A percentile compares a stretch with the other conserved stretches of the same genome.
Evolutionary conservation across 2,888 invertebrate genomes (phyloP).

Genomic region (Nomada flava): DNA sequence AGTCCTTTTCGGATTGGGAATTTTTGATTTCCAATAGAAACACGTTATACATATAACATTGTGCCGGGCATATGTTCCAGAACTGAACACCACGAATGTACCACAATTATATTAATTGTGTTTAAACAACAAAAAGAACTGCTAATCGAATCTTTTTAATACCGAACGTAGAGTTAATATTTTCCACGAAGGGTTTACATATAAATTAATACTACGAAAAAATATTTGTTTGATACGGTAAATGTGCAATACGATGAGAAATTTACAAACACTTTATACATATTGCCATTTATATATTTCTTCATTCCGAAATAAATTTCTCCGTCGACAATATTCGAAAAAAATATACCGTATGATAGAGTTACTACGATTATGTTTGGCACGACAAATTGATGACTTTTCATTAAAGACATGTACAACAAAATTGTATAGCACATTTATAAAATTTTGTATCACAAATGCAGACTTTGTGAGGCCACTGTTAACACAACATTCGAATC

Average conservation of each 20-base stretch:
- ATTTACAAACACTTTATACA: conserved; percentile 51
- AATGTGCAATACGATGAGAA: conserved; percentile 56
- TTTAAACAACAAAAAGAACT: conserved; percentile 20
- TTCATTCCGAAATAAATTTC: conserved; percentile 49
- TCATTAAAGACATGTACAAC: conserved; percentile 21
- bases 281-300: conserved; percentile 31
- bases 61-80: conserved; percentile 62
- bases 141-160: conserved; percentile 56
- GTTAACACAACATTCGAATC: conserved; percentile 31
- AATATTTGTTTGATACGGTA: conserved; percentile 51
- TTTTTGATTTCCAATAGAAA: conserved; percentile 45
- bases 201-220: conserved; percentile 40
- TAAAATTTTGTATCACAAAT: conserved; percentile 48
- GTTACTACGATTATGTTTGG: conserved; percentile 18
- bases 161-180: conserved; percentile 44
- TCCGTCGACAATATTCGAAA: conserved; percentile 39
- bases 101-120: conserved; percentile 65
- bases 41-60: conserved; percentile 46
- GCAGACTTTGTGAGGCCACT: background rate
- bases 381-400: conserved; percentile 14
- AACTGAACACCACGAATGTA: conserved; percentile 40
- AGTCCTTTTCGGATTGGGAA: conserved; percentile 34
- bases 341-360: background rate
- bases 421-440: conserved; percentile 54
- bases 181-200: conserved; percentile 48